Percentiles rank a stretch among this genome's conserved stretches.
Evolutionary conservation across 2,113 vertebrate species (phyloP).

Genomic region (Synchiropus splendidus): DNA sequence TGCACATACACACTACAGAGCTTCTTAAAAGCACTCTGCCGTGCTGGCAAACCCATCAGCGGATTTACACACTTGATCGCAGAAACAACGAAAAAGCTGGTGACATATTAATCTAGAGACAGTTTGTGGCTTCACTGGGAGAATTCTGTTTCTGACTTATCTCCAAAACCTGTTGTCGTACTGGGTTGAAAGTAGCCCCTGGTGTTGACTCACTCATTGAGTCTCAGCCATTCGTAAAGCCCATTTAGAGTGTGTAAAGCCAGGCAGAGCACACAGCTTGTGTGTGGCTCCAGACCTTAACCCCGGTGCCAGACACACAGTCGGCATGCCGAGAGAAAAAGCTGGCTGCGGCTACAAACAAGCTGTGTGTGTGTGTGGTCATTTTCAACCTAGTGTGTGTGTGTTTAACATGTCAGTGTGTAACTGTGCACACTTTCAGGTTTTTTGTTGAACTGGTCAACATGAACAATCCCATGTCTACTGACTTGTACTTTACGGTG

Average conservation of each 20-base stretch:
- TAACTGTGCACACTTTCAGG: slow-evolving; percentile 9
- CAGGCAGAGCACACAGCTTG: slow-evolving; percentile 45
- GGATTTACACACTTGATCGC: slow-evolving; percentile 28
- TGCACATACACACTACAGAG: slow-evolving; percentile 14
- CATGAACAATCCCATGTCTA: too few relatives aligned
- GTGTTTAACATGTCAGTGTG: slow-evolving; percentile 9
- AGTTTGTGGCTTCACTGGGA: slow-evolving; percentile 30
- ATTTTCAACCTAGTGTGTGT: slow-evolving; percentile 1
- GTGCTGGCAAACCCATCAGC: slow-evolving; percentile 25
- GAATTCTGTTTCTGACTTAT: slow-evolving; percentile 46
- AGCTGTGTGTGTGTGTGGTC: slow-evolving; percentile 15
- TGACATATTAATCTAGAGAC: slow-evolving; percentile 35
- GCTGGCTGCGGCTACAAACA: slow-evolving; percentile 42
- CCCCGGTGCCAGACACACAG: slow-evolving; percentile 53
- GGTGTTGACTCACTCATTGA: slow-evolving; percentile 50
- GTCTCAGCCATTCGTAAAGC: slow-evolving; percentile 48
- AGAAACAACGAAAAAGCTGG: slow-evolving; percentile 34
- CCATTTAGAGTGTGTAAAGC: slow-evolving; percentile 42
- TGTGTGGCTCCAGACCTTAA: slow-evolving; percentile 49
- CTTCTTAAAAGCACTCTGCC: slow-evolving; percentile 34
- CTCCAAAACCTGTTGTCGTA: slow-evolving; percentile 38
- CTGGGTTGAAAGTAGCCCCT: slow-evolving; percentile 34
- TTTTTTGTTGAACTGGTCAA: too few relatives aligned
- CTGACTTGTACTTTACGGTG: slow-evolving; percentile 13
- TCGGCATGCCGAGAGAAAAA: slow-evolving; percentile 40